Percentiles rank a stretch among this genome's conserved stretches.
phyloP scores from a whole-genome alignment of 2,797 vertebrate genomes.

The Hippocampus kuda region DNA sequence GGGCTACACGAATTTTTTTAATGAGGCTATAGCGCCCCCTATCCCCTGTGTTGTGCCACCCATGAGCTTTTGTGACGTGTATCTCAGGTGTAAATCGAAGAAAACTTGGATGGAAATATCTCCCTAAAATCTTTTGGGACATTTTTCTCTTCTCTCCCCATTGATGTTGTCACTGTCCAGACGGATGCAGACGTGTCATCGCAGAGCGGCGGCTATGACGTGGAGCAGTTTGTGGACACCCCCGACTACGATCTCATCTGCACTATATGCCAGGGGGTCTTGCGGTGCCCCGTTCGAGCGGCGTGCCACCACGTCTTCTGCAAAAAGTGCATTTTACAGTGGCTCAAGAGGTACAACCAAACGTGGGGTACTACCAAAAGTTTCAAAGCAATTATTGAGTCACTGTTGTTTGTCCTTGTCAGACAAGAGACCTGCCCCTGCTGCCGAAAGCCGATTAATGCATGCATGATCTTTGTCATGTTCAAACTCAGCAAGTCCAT shows the following conservation, averaged over 20 bases:
- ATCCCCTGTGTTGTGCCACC: no score
- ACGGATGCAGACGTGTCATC: conserved; percentile 53
- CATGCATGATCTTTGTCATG: conserved; percentile 68
- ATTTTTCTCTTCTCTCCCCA: no score
- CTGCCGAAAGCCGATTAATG: conserved; percentile 71
- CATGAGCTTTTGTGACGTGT: no score
- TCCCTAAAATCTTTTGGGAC: background rate
- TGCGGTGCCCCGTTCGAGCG: conserved; percentile 74
- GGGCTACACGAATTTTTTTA: no score
- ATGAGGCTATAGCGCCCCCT: no score
- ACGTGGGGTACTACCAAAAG: background rate
- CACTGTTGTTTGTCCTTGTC: conserved; percentile 12
- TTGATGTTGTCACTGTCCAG: conserved; percentile 26
- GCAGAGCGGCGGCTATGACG: conserved; percentile 77
- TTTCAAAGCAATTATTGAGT: background rate
- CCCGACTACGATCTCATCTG: conserved; percentile 79
- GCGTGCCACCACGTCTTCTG: conserved; percentile 82
- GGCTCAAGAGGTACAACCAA: conserved; percentile 71
- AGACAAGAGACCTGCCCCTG: conserved; percentile 79
- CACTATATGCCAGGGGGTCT: conserved; percentile 79
- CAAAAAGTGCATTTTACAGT: conserved; percentile 80
- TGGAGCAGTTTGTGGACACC: conserved; percentile 74
- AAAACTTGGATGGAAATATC: background rate
- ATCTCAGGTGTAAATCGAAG: no score
- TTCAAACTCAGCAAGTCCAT: conserved; percentile 74